A percentile compares a stretch with the other conserved stretches of the same genome.
These are phyloP conservation scores for Momotus momota DNA, from an alignment of 2,797 vertebrate genomes.

Conservation along the genomic window DNA sequence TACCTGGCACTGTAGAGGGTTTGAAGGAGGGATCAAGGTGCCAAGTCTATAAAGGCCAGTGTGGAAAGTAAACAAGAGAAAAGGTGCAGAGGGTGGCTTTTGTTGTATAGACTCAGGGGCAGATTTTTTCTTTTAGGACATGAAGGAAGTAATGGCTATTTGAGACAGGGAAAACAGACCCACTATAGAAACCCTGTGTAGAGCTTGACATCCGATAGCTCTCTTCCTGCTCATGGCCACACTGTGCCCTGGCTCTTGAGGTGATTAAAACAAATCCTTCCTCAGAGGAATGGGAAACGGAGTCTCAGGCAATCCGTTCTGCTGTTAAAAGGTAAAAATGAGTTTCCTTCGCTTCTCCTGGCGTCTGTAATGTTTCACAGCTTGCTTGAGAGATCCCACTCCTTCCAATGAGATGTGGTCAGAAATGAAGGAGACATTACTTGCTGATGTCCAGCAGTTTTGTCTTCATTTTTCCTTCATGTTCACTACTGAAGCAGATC, in stretches of 20 bases:
- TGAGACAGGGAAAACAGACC: not conserved
- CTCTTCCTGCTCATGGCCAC: accelerated
- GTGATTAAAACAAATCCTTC: not conserved
- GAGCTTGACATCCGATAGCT: not conserved
- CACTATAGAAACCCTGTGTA: not conserved
- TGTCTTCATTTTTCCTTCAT: not conserved
- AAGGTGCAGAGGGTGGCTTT: not conserved
- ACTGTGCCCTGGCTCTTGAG: not conserved
- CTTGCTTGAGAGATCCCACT: not conserved
- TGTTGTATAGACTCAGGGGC: not conserved
- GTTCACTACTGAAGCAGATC: not conserved
- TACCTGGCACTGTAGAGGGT: not conserved
- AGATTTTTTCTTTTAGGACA: not conserved
- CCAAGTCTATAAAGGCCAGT: not conserved
- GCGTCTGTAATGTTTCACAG: not conserved
- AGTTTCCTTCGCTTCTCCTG: not conserved
- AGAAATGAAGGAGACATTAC: not conserved
- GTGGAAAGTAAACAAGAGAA: not conserved
- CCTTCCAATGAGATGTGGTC: not conserved
- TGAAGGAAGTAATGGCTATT: not conserved
- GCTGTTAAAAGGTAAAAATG: not conserved
- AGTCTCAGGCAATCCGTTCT: not conserved
- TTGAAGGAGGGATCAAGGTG: not conserved
- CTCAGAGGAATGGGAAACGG: not conserved
- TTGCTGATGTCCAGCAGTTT: not conserved